Percentiles rank a stretch among this genome's conserved stretches.
Conservation (phyloP, 2,888 invertebrate genomes). For the Toxonevra muliebris region DNA sequence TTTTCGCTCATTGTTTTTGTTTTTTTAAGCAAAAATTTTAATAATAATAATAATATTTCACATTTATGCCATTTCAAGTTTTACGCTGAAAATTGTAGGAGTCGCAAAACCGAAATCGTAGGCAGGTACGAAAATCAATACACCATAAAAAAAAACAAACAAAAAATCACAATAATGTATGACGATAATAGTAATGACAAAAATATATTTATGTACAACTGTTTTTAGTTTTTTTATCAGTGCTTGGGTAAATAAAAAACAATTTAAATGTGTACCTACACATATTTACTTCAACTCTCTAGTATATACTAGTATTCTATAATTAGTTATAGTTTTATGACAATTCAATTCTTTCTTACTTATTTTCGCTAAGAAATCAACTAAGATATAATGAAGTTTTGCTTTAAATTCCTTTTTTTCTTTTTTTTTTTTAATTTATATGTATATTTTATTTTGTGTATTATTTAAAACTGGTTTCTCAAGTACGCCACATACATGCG, state of each 20-base stretch:
- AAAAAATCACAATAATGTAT: too few relatives aligned
- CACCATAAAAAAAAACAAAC: too few relatives aligned
- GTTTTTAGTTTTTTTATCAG: slow-evolving; percentile 25
- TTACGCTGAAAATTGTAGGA: too few relatives aligned
- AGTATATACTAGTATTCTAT: too few relatives aligned
- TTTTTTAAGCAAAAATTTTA: not conserved
- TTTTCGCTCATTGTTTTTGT: not conserved
- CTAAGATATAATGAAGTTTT: slow-evolving; percentile 5
- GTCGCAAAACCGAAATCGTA: too few relatives aligned
- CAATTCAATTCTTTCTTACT: slow-evolving; percentile 16
- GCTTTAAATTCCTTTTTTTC: not conserved
- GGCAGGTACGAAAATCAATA: too few relatives aligned
- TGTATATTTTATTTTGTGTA: slow-evolving; percentile 8
- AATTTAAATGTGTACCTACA: not conserved
- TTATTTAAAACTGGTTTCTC: slow-evolving; percentile 14
- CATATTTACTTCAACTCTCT: too few relatives aligned
- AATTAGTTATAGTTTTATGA: slow-evolving; percentile 19
- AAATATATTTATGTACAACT: too few relatives aligned
- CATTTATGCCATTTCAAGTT: too few relatives aligned
- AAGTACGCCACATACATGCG: slow-evolving; percentile 3
- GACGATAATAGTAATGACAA: too few relatives aligned
- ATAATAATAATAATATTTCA: not conserved
- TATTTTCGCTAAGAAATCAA: not conserved
- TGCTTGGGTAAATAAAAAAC: slow-evolving; percentile 19
- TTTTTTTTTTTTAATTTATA: not conserved